Conservation (phyloP, 2,113 vertebrate genomes). For the Myiopsitta monachus region DNA sequence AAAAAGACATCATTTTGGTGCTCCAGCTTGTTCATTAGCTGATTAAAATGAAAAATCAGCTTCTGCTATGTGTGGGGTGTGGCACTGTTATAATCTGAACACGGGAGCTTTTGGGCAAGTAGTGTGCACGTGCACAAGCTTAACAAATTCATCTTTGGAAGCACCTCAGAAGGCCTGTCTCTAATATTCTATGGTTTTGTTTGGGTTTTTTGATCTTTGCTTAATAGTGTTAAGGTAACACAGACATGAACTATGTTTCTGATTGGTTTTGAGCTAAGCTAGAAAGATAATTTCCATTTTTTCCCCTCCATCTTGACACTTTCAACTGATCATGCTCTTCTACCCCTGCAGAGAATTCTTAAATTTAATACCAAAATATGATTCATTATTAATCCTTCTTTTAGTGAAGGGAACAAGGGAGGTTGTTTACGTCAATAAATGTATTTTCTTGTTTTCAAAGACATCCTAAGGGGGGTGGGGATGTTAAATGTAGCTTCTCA, state of each 20-base stretch:
- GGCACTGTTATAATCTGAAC: neutral
- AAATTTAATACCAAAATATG: neutral
- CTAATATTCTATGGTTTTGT: neutral
- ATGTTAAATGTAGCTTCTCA: neutral
- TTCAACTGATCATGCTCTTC: neutral
- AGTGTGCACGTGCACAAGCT: neutral
- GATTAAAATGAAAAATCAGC: neutral
- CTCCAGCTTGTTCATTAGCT: neutral
- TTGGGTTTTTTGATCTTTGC: slow-evolving; percentile 15
- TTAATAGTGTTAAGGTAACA: slow-evolving; percentile 15
- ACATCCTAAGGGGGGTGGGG: neutral
- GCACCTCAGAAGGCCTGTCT: neutral
- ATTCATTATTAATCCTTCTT: neutral
- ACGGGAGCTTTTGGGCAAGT: neutral
- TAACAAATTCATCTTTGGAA: neutral
- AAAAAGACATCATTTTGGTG: neutral
- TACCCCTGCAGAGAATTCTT: neutral
- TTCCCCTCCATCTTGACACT: neutral
- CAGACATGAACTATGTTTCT: slow-evolving; percentile 1
- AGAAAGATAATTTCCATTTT: neutral
- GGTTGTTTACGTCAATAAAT: neutral
- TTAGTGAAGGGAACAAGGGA: neutral
- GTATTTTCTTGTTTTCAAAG: neutral
- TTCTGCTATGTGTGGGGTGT: neutral
- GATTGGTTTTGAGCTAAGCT: neutral